Percentiles rank a stretch among this genome's conserved stretches.
Conservation (phyloP, 2,113 vertebrate genomes). For the Hemiprocne comata region DNA sequence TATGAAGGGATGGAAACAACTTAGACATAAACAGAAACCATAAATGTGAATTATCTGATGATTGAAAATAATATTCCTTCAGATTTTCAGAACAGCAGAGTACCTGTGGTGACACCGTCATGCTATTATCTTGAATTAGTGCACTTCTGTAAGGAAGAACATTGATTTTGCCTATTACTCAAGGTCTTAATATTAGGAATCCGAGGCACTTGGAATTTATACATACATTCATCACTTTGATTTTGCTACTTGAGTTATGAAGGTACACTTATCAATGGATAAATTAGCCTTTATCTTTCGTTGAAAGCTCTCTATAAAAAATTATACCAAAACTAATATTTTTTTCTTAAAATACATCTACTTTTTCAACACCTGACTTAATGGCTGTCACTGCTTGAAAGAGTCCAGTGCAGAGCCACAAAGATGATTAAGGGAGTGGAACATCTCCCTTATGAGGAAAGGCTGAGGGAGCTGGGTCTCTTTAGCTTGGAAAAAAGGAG, state of each 20-base stretch:
- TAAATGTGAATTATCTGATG: background rate
- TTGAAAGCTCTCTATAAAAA: background rate
- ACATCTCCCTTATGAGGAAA: too few relatives aligned
- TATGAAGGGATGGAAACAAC: background rate
- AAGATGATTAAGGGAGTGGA: too few relatives aligned
- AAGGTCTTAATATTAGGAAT: background rate
- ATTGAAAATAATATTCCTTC: background rate
- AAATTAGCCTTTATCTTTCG: background rate
- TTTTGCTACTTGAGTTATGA: slow-evolving; percentile 3
- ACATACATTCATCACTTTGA: background rate
- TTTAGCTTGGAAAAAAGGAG: too few relatives aligned
- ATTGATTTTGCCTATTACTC: background rate
- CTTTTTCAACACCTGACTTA: background rate
- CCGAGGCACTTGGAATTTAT: background rate
- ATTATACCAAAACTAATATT: background rate
- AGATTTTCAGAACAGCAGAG: background rate
- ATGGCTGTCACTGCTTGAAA: background rate
- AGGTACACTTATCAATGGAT: background rate
- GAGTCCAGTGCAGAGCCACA: too few relatives aligned
- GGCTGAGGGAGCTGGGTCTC: too few relatives aligned
- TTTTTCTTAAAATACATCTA: background rate
- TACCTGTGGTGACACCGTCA: background rate
- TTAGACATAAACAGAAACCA: background rate
- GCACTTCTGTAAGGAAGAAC: background rate
- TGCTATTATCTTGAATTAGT: background rate